Conservation (phyloP, 37 sponge, comb jelly and placozoan species). For the Tethya wilhelma region DNA sequence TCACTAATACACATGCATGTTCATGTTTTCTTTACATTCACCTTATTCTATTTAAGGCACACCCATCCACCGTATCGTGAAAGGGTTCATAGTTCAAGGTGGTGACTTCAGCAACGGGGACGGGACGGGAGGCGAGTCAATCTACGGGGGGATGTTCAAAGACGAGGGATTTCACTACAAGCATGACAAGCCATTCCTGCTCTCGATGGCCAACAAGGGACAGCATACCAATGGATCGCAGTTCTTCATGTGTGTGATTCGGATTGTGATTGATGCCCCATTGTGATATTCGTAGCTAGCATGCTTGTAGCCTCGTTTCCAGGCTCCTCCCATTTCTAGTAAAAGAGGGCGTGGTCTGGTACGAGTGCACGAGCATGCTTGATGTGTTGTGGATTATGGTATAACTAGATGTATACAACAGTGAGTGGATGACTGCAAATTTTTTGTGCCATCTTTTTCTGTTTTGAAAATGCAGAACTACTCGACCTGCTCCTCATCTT, state of each 20-base stretch:
- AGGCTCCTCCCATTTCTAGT: neutral
- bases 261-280: neutral
- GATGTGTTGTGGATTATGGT: neutral
- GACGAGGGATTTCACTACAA: constrained; percentile 90
- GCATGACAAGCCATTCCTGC: constrained; percentile 84
- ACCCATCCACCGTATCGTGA: constrained; percentile 91
- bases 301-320: too few relatives aligned
- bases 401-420: neutral
- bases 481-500: constrained; percentile 83
- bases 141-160: constrained; percentile 92
- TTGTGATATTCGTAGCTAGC: too few relatives aligned
- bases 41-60: too few relatives aligned
- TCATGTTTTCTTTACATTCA: too few relatives aligned
- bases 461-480: constrained; percentile 70
- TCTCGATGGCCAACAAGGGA: constrained; percentile 99
- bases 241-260: constrained; percentile 95
- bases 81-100: constrained; percentile 94
- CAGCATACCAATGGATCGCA: constrained; percentile 98
- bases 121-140: constrained; percentile 97
- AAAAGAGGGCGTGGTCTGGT: neutral
- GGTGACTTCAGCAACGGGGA: constrained; percentile 95
- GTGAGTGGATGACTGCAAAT: neutral
- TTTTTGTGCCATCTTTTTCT: neutral
- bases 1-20: too few relatives aligned
- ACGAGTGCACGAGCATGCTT: neutral